A percentile compares a stretch with the other conserved stretches of the same genome.
Conservation (phyloP, 2,113 vertebrate genomes). For the Dipodomys ordii region DNA sequence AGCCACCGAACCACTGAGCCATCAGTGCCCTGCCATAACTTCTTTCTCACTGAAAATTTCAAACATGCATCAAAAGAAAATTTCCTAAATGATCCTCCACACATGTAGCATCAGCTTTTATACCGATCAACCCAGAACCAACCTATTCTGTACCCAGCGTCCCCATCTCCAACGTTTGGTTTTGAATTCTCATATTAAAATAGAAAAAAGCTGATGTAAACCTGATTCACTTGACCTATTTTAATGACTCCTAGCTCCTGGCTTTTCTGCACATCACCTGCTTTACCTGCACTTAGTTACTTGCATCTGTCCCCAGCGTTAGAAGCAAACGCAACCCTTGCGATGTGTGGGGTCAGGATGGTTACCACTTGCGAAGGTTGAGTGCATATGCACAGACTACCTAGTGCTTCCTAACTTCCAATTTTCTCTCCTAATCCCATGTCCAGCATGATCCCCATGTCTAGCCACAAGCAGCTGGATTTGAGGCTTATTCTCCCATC, state of each 20-base stretch:
- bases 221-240: too few relatives aligned
- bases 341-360: neutral
- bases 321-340: neutral
- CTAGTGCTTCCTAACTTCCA: neutral
- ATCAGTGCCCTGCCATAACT: neutral
- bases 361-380: neutral
- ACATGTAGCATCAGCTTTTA: neutral
- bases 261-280: neutral
- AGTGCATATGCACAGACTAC: neutral
- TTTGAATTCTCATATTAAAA: neutral
- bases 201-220: neutral
- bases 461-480: neutral
- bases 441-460: neutral
- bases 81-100: neutral
- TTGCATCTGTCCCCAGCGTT: neutral
- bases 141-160: neutral
- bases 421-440: neutral
- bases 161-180: neutral
- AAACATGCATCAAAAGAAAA: neutral
- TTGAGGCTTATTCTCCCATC: neutral
- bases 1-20: too few relatives aligned
- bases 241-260: too few relatives aligned
- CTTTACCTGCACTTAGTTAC: neutral
- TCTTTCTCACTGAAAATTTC: neutral
- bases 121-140: neutral